Base-by-base conservation (phyloP, 2,888 invertebrate genomes). In the Flexamia atlantica region DNA sequence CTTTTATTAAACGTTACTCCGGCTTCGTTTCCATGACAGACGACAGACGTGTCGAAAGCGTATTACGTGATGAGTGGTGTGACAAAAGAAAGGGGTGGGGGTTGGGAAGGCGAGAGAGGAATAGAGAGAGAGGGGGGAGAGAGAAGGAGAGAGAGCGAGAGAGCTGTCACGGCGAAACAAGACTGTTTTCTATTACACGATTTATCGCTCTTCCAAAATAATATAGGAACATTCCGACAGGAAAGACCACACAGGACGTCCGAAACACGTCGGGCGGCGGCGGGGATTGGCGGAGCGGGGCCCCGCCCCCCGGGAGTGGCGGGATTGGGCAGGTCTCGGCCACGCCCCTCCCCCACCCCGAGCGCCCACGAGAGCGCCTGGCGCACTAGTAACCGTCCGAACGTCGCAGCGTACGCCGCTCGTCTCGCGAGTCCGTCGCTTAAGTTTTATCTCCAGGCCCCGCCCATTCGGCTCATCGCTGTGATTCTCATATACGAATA, bases 141-240 rank as follows among this genome's bases (percentile, higher is more conserved):
- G 81, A 81, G 64, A 40, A 68, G n/a, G n/a, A n/a, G n/a, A 72
- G 82, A 74, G n/a, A 74, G 74, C 40, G 72, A 74, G 74, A 83
- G 57, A 74, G 82, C 82, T 83, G 82, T 83, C 82, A 83, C 72
- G 60, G 74, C 40, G 60, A 83, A 83, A 83, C 82, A 83, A 74
- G 82, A 83, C 74, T 83, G 82, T 83, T 83, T 83, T 83, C 82
- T 83, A 83, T 83, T 83, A 83, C 50, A 83, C 50, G 74, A 83
- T 83, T 83, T 83, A 83, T 83, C 57, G 74, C 74, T 74, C 57
- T 83, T 83, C 74, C 82, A 74, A 83, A 83, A 74, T 74, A 83
- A 74, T 74, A 74, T 40, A 74, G 82, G 82, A 82, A 83, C 82
- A 83, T 83, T 83, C 82, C 82, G 82, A 83, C 74, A 74, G 82